Evolutionary conservation across 2,797 vertebrate species (phyloP).

Genomic region (Synaphobranchus kaupii): DNA sequence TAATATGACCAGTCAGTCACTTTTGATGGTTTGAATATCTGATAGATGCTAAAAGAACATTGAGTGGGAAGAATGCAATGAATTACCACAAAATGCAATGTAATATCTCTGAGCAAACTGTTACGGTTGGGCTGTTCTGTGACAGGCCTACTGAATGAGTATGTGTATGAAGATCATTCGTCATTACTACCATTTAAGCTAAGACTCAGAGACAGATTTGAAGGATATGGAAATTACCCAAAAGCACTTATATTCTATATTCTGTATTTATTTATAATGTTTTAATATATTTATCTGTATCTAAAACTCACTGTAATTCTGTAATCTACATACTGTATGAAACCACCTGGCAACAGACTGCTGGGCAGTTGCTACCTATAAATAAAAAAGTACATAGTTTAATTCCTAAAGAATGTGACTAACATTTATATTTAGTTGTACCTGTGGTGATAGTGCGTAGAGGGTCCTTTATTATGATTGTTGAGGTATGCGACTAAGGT

Average conservation of each 20-base stretch:
- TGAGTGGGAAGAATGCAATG: not conserved
- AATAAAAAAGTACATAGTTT: not conserved
- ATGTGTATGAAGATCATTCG: not conserved
- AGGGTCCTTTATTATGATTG: not conserved
- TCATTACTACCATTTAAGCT: not conserved
- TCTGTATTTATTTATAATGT: no score
- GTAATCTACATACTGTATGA: not conserved
- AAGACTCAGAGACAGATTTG: not conserved
- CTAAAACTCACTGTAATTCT: not conserved
- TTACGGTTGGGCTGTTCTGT: not conserved
- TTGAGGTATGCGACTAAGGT: not conserved
- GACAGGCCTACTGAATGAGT: not conserved
- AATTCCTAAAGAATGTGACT: not conserved
- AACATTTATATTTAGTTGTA: not conserved
- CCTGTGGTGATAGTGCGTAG: not conserved
- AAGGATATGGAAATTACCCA: not conserved
- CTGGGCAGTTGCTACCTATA: not conserved
- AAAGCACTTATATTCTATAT: not conserved
- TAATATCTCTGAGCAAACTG: not conserved
- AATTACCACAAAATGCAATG: not conserved
- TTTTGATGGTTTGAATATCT: not conserved
- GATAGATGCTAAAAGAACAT: not conserved
- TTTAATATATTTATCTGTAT: no score
- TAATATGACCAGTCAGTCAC: not conserved
- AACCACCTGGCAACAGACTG: not conserved